Evolutionary conservation across 2,113 vertebrate species (phyloP).

Genomic region (Hemiscyllium ocellatum): DNA sequence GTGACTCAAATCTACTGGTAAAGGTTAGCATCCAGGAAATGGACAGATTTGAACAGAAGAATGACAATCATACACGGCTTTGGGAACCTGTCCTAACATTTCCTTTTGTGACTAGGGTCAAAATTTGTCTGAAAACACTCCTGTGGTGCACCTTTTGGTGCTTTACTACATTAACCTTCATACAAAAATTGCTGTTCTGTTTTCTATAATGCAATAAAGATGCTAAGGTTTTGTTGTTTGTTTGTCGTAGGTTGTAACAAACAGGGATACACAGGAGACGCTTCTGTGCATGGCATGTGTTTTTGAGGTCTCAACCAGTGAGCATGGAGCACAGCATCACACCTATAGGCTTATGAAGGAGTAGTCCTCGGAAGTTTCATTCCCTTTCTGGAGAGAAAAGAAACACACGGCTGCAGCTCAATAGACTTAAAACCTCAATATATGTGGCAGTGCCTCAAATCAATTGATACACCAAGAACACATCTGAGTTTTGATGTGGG

Average conservation of each 20-base stretch:
- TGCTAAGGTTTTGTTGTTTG: not conserved
- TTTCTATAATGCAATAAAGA: not conserved
- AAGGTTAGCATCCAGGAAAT: not conserved
- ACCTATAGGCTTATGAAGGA: slow-evolving; percentile 99
- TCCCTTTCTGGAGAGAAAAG: not conserved
- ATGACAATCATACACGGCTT: not conserved
- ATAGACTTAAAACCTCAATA: slow-evolving; percentile 70
- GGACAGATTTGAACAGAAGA: not conserved
- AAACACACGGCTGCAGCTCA: not conserved
- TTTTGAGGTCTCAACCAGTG: slow-evolving; percentile 98
- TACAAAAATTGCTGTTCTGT: not conserved
- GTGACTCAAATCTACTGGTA: not conserved
- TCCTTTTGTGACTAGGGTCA: not conserved
- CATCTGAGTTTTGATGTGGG: slow-evolving; percentile 75
- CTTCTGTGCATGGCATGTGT: slow-evolving; percentile 98
- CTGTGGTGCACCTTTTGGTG: not conserved
- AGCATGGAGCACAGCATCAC: slow-evolving; percentile 96
- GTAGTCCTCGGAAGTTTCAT: slow-evolving; percentile 55
- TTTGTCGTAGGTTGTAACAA: slow-evolving; percentile 84
- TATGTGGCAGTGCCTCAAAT: slow-evolving; percentile 85
- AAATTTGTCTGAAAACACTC: too few species aligned
- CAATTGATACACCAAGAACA: slow-evolving; percentile 66
- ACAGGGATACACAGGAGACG: slow-evolving; percentile 97
- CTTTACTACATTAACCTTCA: not conserved
- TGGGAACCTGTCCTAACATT: not conserved